Evolutionary conservation across 2,888 invertebrate genomes (phyloP), one percentile per base, ranked within the genome.

Genomic region (Neoascia interrupta): DNA sequence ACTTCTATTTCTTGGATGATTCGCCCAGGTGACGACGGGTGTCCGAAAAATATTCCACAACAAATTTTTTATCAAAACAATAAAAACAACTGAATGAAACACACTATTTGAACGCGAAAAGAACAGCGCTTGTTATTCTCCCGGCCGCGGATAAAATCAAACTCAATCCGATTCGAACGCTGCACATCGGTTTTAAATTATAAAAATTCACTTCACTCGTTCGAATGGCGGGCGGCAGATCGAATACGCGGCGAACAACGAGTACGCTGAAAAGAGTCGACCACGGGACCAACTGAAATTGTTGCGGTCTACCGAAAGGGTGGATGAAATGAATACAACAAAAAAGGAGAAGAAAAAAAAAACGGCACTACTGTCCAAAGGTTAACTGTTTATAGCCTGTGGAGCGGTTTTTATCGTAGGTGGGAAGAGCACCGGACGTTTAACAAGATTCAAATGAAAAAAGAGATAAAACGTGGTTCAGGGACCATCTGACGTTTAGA

Each of bases 131-230:
- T 53, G 70, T 73, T 51, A 60, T 74, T 81, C 61, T 72, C 76
- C 45, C 72, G 49, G 66, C 81, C 69, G 75, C 75, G 74, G 81
- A 72, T 82, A 82, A 82, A 83, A 81, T 79, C 68, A 68, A 81
- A 83, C 83, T 83, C 83, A 81, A 64, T 69, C 49, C 53, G 68
- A 81, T 60, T 73, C 75, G 70, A 64, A 54, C 72, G 72, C 81
- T 75, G 81, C 66, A 70, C 81, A 73, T 76, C 74, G 79, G 81
- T 81, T 82, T 83, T 82, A 82, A 83, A 82, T 81, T 82, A n/a
- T n/a, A n/a, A n/a, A n/a, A 70, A 79, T 70, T 64, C 70, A 49
- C 53, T 31, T 13, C 19, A 34, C 43, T 15, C 36, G 11, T 6
- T n/a, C 8, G 5, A 36, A 41, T 31, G 13, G 56, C 8, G 51